phyloP scores from a whole-genome alignment of 2,888 invertebrate genomes.

The Meliscaeva auricollis region DNA sequence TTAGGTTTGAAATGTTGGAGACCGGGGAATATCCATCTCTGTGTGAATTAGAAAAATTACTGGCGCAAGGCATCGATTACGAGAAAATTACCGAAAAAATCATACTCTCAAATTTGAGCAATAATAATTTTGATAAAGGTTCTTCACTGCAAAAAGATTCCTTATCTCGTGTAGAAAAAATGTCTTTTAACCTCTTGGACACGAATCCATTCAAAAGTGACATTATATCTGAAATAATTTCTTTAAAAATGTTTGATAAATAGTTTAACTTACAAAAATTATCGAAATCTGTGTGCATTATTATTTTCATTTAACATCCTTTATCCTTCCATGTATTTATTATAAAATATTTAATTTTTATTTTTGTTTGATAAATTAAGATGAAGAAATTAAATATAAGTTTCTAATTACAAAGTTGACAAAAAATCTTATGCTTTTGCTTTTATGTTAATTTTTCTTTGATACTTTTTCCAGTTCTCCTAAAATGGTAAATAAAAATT shows the following conservation, averaged over 20 bases:
- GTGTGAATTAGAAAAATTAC: slow-evolving; percentile 77
- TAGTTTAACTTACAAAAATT: neutral
- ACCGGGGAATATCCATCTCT: slow-evolving; percentile 80
- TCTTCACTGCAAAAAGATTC: slow-evolving; percentile 56
- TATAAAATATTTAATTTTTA: neutral
- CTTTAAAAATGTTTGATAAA: slow-evolving; percentile 63
- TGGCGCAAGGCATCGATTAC: slow-evolving; percentile 78
- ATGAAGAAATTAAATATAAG: slow-evolving; percentile 14
- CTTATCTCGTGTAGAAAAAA: slow-evolving; percentile 55
- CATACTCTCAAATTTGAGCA: slow-evolving; percentile 42
- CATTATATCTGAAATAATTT: slow-evolving; percentile 77
- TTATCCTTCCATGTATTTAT: slow-evolving; percentile 2
- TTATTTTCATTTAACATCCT: slow-evolving; percentile 3
- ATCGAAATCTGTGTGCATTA: neutral
- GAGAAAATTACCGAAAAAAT: slow-evolving; percentile 73
- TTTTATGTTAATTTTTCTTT: too few species aligned
- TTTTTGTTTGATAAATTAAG: neutral
- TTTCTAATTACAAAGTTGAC: neutral
- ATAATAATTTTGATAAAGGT: slow-evolving; percentile 17
- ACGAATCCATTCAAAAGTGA: slow-evolving; percentile 78
- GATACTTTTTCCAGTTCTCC: slow-evolving; percentile 3
- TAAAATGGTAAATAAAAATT: slow-evolving; percentile 43
- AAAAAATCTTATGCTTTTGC: slow-evolving; percentile 2
- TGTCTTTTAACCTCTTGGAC: slow-evolving; percentile 68
- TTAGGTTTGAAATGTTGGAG: slow-evolving; percentile 80